Percentiles rank a stretch among this genome's conserved stretches.
Evolutionary conservation across 2,797 vertebrate species (phyloP).

Genomic region (Brotula barbata): DNA sequence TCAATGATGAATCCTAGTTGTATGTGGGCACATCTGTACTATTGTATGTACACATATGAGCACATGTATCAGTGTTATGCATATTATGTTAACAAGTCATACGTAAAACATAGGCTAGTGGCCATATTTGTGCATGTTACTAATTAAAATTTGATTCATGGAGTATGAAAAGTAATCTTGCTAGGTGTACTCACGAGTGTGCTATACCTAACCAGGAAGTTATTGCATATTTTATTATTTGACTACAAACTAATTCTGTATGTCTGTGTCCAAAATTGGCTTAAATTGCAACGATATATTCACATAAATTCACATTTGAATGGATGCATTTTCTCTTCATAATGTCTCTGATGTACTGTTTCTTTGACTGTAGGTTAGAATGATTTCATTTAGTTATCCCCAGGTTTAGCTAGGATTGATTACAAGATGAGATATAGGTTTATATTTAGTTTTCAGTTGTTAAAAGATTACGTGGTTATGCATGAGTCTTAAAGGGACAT

Average conservation of each 20-base stretch:
- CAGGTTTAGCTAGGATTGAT: not conserved
- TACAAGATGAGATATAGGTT: not conserved
- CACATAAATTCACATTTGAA: not conserved
- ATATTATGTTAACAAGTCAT: conserved; percentile 26
- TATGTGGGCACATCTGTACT: conserved; percentile 35
- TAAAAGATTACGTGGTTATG: conserved; percentile 3
- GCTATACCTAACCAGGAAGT: too few relatives aligned
- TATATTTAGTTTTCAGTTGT: not conserved
- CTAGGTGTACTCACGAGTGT: too few relatives aligned
- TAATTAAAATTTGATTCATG: conserved; percentile 17
- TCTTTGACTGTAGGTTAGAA: too few relatives aligned
- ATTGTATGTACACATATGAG: conserved; percentile 39
- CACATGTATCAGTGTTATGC: conserved; percentile 49
- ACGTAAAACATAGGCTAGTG: conserved; percentile 25
- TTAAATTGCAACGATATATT: not conserved
- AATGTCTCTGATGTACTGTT: too few relatives aligned
- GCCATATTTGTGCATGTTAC: conserved; percentile 13
- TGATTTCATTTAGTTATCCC: not conserved
- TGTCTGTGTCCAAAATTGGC: not conserved
- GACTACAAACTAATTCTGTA: not conserved
- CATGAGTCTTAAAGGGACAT: too few relatives aligned
- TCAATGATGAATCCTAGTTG: conserved; percentile 11
- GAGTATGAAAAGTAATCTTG: too few relatives aligned
- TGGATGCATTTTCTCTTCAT: too few relatives aligned
- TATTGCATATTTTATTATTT: conserved; percentile 6